Evolutionary conservation across 2,113 vertebrate species (phyloP).

Genomic region (Sylvicapra grimmia): DNA sequence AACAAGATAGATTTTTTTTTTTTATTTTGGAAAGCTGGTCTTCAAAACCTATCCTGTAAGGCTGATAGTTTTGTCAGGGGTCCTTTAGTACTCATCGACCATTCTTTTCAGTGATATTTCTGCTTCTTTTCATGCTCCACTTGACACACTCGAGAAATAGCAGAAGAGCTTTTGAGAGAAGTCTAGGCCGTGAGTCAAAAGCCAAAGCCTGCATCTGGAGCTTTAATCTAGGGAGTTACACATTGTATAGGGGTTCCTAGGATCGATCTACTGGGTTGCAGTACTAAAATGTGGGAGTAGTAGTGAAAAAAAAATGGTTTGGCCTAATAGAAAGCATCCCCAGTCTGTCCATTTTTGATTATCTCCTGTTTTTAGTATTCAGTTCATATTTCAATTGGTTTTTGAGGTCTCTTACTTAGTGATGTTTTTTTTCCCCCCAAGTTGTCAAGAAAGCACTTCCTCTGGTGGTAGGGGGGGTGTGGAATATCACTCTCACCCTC

Average conservation of each 20-base stretch:
- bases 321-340: neutral
- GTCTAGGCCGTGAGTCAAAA: neutral
- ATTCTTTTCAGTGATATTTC: neutral
- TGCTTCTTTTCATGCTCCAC: neutral
- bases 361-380: neutral
- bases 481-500: neutral
- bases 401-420: neutral
- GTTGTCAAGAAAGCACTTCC: slow-evolving; percentile 10
- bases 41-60: neutral
- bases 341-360: neutral
- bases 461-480: neutral
- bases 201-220: neutral
- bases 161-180: neutral
- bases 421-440: neutral
- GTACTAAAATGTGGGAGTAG: neutral
- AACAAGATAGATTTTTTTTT: neutral
- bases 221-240: neutral
- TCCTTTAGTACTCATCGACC: neutral
- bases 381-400: neutral
- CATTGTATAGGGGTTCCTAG: neutral
- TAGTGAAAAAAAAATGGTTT: neutral
- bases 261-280: neutral
- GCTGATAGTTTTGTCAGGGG: neutral
- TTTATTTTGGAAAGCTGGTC: slow-evolving; percentile 1
- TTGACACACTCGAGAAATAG: slow-evolving; percentile 6